A percentile compares a stretch with the other conserved stretches of the same genome.
phyloP scores from a whole-genome alignment of 2,888 invertebrate genomes.

The Platypus cylindrus region DNA sequence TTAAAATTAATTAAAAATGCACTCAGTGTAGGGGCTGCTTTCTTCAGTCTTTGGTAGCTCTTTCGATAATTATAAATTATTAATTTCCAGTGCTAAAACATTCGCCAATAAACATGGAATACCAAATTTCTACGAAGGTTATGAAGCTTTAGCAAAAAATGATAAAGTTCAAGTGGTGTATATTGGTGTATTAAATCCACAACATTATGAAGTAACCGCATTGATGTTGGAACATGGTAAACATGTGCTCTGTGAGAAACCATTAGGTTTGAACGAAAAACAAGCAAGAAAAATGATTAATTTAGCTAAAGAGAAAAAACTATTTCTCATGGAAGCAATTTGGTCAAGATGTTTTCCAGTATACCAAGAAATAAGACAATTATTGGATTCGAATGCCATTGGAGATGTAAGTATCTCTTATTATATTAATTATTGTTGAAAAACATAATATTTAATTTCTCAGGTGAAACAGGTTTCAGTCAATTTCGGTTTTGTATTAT shows the following conservation, averaged over 20 bases:
- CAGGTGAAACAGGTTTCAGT: slow-evolving; percentile 8
- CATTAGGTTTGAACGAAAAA: slow-evolving; percentile 66
- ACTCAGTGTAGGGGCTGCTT: too few species aligned
- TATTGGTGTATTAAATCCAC: slow-evolving; percentile 61
- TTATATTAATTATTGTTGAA: not conserved
- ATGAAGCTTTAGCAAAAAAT: slow-evolving; percentile 63
- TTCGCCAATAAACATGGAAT: slow-evolving; percentile 67
- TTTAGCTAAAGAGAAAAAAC: slow-evolving; percentile 41
- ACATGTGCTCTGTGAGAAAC: slow-evolving; percentile 84
- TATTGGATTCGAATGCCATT: slow-evolving; percentile 49
- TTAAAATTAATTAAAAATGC: too few species aligned
- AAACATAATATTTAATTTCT: not conserved
- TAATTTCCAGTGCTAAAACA: slow-evolving; percentile 41
- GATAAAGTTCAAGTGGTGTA: slow-evolving; percentile 67
- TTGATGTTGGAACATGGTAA: slow-evolving; percentile 70
- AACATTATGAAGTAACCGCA: slow-evolving; percentile 57
- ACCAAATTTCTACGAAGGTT: slow-evolving; percentile 58
- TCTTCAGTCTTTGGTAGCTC: too few species aligned
- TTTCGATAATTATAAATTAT: not conserved
- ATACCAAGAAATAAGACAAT: slow-evolving; percentile 54
- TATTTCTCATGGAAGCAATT: slow-evolving; percentile 78
- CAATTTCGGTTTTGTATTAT: slow-evolving; percentile 35
- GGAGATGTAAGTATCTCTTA: slow-evolving; percentile 44
- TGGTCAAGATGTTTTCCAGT: slow-evolving; percentile 80
- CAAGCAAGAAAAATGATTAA: slow-evolving; percentile 45